Percentiles rank a stretch among this genome's conserved stretches.
Conservation (phyloP, 2,113 vertebrate species). For the Platycercus adscitus region DNA sequence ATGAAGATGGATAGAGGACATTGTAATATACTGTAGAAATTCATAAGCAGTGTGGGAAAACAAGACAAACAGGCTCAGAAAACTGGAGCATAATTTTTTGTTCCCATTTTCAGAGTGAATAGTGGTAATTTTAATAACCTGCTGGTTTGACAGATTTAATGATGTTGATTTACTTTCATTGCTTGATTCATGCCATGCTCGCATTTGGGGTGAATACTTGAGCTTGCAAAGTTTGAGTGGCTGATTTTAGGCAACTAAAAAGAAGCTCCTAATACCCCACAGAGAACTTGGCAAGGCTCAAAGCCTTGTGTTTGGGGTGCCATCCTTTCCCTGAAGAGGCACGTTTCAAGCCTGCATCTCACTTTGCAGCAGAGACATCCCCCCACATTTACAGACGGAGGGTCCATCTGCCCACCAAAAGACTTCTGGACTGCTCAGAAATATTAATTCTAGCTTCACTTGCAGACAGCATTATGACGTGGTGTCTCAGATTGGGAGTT, state of each 20-base stretch:
- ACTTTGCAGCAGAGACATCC: neutral
- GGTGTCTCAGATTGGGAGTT: neutral
- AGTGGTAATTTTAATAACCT: conserved; percentile 68
- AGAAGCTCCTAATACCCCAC: neutral
- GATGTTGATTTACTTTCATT: conserved; percentile 53
- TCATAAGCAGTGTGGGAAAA: conserved; percentile 49
- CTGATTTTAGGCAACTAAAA: neutral
- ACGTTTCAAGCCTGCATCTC: rapidly evolving
- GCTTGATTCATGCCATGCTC: conserved; percentile 1
- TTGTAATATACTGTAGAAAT: conserved; percentile 69
- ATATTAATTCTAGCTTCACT: neutral
- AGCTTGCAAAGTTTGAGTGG: conserved; percentile 25
- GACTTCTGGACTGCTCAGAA: neutral
- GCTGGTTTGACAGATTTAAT: conserved; percentile 53
- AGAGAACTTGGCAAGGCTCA: neutral
- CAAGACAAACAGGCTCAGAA: conserved; percentile 44
- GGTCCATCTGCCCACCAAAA: neutral
- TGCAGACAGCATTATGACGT: neutral
- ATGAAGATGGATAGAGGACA: conserved; percentile 73
- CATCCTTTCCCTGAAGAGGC: neutral
- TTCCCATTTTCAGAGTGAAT: conserved; percentile 60
- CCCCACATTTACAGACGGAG: rapidly evolving
- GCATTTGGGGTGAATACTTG: neutral
- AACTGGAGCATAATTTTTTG: conserved; percentile 48
- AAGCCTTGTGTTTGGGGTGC: neutral